Evolutionary conservation across 2,113 vertebrate species (phyloP).

Genomic region (Centropus unirufus): DNA sequence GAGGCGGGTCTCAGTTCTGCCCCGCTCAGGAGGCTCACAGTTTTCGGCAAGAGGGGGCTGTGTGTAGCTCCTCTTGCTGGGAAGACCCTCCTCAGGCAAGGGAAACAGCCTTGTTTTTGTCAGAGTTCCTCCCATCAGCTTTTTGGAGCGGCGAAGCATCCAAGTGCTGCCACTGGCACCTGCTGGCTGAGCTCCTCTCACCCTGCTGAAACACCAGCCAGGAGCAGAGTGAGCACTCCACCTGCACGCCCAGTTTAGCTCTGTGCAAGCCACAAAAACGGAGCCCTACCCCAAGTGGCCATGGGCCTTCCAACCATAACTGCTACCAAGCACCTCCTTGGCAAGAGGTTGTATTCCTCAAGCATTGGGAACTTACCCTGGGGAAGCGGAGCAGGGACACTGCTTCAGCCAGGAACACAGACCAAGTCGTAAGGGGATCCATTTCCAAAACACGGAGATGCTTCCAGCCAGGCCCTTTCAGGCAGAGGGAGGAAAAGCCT

Average conservation of each 20-base stretch:
- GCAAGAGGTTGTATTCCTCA: rapidly evolving
- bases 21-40: rapidly evolving
- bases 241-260: neutral
- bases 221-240: neutral
- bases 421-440: rapidly evolving
- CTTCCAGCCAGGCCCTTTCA: neutral
- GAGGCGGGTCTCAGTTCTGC: neutral
- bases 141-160: neutral
- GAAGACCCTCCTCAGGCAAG: neutral
- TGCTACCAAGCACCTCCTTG: neutral
- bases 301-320: rapidly evolving
- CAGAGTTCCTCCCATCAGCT: neutral
- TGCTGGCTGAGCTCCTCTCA: neutral
- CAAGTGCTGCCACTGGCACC: neutral
- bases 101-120: neutral
- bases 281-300: neutral
- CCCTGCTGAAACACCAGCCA: neutral
- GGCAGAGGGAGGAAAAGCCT: neutral
- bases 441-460: neutral
- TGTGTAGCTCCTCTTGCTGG: neutral
- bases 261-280: neutral
- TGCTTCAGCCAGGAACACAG: neutral
- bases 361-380: neutral
- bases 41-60: neutral
- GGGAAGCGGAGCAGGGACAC: neutral